These are phyloP conservation scores for Acanthococcus lagerstroemiae DNA, from an alignment of 2,888 invertebrate species.

Conservation along the genomic window DNA sequence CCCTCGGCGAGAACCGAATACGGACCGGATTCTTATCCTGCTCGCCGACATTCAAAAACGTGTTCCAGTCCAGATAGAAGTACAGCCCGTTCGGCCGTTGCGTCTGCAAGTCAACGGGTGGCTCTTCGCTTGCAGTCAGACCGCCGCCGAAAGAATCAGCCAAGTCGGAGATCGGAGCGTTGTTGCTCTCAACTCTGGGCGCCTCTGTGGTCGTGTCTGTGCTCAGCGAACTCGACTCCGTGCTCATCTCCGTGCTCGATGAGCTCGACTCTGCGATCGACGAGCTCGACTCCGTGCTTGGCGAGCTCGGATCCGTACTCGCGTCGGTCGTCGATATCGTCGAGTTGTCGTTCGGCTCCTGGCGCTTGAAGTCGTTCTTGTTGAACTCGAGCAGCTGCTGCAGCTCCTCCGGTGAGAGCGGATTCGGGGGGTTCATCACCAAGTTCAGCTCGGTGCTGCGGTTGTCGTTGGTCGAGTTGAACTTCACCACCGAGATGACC, in stretches of 20 bases:
- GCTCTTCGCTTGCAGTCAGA: slow-evolving; percentile 42
- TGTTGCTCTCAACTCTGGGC: slow-evolving; percentile 6
- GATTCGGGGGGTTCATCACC: slow-evolving; percentile 47
- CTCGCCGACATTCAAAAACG: slow-evolving; percentile 73
- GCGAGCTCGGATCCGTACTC: background rate
- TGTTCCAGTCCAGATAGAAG: slow-evolving; percentile 77
- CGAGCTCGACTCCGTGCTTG: background rate
- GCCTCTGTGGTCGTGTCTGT: slow-evolving; percentile 28
- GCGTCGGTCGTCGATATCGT: background rate
- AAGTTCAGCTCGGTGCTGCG: slow-evolving; percentile 44
- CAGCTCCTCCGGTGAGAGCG: slow-evolving; percentile 40
- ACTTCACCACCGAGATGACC: background rate
- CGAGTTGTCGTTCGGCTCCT: slow-evolving; percentile 41
- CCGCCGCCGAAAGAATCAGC: slow-evolving; percentile 67
- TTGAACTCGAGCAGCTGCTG: slow-evolving; percentile 34
- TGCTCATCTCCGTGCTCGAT: slow-evolving; percentile 29
- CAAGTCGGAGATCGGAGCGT: slow-evolving; percentile 53
- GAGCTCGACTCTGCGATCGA: background rate
- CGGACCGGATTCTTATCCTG: slow-evolving; percentile 56
- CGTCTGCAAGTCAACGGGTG: slow-evolving; percentile 47
- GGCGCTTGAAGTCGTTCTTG: slow-evolving; percentile 48
- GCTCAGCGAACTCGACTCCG: slow-evolving; percentile 30
- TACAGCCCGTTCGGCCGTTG: slow-evolving; percentile 60
- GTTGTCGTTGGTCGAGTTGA: slow-evolving; percentile 35
- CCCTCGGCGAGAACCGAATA: slow-evolving; percentile 67